Conservation (phyloP, 2,113 vertebrate genomes). For the Rhynchopsitta pachyrhyncha region DNA sequence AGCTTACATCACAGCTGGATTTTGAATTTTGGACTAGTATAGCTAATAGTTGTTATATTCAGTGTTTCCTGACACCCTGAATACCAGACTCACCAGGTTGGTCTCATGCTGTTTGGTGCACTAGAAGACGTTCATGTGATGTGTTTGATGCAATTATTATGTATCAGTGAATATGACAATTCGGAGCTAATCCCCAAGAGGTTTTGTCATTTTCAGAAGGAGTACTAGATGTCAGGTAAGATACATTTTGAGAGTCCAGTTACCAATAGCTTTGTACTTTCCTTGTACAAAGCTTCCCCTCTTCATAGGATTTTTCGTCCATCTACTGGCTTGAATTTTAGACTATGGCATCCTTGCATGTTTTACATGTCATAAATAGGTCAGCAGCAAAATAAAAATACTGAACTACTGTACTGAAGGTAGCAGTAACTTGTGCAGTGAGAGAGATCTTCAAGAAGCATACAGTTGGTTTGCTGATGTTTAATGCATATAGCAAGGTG, state of each 20-base stretch:
- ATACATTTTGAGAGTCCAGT: neutral
- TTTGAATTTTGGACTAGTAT: neutral
- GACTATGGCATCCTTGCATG: neutral
- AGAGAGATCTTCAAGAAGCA: neutral
- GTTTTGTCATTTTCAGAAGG: neutral
- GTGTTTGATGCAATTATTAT: neutral
- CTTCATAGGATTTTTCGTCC: neutral
- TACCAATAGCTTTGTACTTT: neutral
- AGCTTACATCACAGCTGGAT: neutral
- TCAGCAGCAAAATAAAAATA: neutral
- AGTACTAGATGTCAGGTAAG: neutral
- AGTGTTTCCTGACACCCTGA: neutral
- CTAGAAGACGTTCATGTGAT: neutral
- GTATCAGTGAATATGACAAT: neutral
- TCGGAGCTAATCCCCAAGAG: neutral
- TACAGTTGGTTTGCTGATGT: neutral
- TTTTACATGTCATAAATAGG: neutral
- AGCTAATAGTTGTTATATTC: neutral
- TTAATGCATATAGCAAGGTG: neutral
- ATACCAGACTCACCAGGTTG: neutral
- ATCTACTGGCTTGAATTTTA: neutral
- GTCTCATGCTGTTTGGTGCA: neutral
- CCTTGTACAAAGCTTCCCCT: neutral
- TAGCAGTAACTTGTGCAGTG: neutral
- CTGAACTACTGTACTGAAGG: neutral